These are phyloP conservation scores for Pyrocephalus nanus DNA, from an alignment of 2,797 vertebrate genomes.

Conservation along the genomic window DNA sequence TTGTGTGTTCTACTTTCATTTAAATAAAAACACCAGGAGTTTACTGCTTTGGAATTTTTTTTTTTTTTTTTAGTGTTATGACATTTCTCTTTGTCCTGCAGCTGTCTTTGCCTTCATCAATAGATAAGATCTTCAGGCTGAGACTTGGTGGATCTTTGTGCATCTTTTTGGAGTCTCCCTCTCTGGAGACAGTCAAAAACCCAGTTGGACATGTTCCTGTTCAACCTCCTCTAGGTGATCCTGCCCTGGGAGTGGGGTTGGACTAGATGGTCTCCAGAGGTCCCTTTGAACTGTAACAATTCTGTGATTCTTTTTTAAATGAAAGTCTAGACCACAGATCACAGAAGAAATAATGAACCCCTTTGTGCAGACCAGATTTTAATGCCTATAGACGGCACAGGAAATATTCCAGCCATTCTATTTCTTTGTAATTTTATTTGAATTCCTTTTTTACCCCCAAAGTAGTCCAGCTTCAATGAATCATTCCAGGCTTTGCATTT, in stretches of 20 bases:
- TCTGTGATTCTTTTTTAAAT: background rate
- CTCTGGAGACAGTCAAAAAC: background rate
- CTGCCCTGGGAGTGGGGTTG: background rate
- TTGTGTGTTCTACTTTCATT: background rate
- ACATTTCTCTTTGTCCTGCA: background rate
- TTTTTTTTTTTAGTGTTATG: background rate
- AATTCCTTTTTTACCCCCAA: background rate
- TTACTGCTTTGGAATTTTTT: background rate
- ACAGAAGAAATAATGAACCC: background rate
- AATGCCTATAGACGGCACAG: accelerated
- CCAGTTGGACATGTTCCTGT: background rate
- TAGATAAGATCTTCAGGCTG: background rate
- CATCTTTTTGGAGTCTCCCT: background rate
- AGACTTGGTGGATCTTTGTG: background rate
- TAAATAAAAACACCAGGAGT: background rate
- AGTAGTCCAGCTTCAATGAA: background rate
- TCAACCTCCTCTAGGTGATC: background rate
- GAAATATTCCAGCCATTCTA: background rate
- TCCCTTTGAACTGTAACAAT: background rate
- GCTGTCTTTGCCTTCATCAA: background rate
- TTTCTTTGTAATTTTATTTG: background rate
- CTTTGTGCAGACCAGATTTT: background rate
- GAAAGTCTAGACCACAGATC: background rate
- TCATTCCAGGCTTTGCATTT: background rate
- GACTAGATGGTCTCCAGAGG: background rate